A percentile compares a stretch with the other conserved stretches of the same genome.
Conservation (phyloP, 2,888 invertebrate species). For the Leptinotarsa juncta region DNA sequence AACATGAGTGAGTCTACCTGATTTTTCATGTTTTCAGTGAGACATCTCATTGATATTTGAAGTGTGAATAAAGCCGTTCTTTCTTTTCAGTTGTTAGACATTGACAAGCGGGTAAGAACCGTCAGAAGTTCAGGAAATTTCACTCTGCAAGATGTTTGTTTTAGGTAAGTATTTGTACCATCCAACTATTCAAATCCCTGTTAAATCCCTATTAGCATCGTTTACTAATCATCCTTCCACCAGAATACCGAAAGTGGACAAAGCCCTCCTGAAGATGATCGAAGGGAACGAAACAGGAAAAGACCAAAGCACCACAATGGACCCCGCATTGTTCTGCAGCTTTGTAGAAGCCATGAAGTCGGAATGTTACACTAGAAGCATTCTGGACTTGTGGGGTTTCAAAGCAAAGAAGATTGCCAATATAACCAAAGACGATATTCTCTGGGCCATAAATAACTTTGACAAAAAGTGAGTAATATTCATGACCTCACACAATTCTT, state of each 20-base stretch:
- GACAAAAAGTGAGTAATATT: slow-evolving; percentile 64
- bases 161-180: slow-evolving; percentile 63
- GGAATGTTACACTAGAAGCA: slow-evolving; percentile 74
- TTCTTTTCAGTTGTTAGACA: slow-evolving; percentile 52
- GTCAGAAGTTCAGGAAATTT: slow-evolving; percentile 53
- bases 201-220: not conserved
- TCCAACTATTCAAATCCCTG: not conserved
- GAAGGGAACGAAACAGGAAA: slow-evolving; percentile 36
- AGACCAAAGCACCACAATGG: slow-evolving; percentile 72
- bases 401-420: slow-evolving; percentile 68
- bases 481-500: not conserved
- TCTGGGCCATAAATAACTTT: slow-evolving; percentile 71
- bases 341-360: slow-evolving; percentile 72
- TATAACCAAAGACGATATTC: slow-evolving; percentile 72
- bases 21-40: no score
- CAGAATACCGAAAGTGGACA: slow-evolving; percentile 56
- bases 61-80: not conserved
- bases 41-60: not conserved
- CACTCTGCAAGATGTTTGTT: slow-evolving; percentile 68
- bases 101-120: slow-evolving; percentile 53
- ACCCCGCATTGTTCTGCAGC: slow-evolving; percentile 73
- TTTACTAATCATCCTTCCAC: slow-evolving; percentile 11
- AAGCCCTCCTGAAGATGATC: slow-evolving; percentile 46
- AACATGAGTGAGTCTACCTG: no score
- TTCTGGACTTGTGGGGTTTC: slow-evolving; percentile 79